Evolutionary conservation across 2,888 invertebrate genomes (phyloP).

Genomic region (Cantharis flavilabris): DNA sequence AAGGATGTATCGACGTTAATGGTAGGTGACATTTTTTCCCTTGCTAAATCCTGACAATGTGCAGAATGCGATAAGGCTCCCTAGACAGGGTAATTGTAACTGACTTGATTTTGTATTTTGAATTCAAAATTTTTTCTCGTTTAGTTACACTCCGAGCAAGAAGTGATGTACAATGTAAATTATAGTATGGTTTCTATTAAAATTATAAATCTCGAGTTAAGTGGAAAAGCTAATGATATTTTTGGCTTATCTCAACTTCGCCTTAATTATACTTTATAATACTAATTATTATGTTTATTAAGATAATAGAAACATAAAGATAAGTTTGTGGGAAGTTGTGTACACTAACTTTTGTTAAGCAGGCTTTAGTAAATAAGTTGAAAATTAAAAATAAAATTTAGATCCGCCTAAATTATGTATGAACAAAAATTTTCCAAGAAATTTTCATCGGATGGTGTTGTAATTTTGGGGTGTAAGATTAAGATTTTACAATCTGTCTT

Average conservation of each 20-base stretch:
- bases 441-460: not conserved
- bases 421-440: not conserved
- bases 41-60: not conserved
- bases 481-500: not conserved
- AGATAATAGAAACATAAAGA: not conserved
- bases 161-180: not conserved
- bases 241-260: not conserved
- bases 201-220: not conserved
- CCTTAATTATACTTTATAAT: not conserved
- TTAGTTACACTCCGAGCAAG: not conserved
- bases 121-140: not conserved
- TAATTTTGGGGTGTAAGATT: not conserved
- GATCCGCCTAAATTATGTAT: not conserved
- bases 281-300: not conserved
- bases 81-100: not conserved
- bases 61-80: not conserved
- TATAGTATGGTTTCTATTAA: not conserved
- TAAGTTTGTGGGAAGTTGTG: not conserved
- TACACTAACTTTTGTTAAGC: not conserved
- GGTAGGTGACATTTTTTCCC: slow-evolving; percentile 60
- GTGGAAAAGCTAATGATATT: not conserved
- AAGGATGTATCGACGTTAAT: slow-evolving; percentile 86
- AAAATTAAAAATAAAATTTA: not conserved
- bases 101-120: not conserved
- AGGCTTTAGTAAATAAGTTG: not conserved